Base-by-base conservation (phyloP, 2,113 vertebrate genomes). In the Pardalotus punctatus region DNA sequence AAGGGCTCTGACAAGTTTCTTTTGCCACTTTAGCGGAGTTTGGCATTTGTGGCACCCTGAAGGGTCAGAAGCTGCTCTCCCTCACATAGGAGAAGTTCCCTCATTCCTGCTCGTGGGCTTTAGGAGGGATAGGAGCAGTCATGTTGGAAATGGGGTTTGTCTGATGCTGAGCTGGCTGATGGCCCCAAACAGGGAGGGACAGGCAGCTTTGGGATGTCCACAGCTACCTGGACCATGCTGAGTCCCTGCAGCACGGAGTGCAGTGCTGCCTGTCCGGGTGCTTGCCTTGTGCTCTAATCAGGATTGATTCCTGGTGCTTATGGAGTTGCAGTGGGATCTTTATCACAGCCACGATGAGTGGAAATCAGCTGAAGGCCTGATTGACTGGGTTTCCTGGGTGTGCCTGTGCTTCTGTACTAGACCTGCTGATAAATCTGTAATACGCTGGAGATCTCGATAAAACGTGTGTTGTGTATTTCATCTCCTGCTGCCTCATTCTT, bases 51-150 rank as follows among this genome's bases (percentile, higher is more conserved):
- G 22, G 19, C 29, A 4, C 19, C 40, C 50, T 0, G 1, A 15
- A 69, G 33, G 11, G 14, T 36, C 23, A 21, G 60, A 40, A 88
- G 14, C 45, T 64, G 47, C 45, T 91, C 14, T 70, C 19, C 36
- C 56, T 77, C 13, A 0, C 0, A 1, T 24, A 45, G 50, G 23
- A 24, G 61, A 58, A 60, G 25, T 19, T 88, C 22, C 50, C 28
- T 54, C 0, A 0, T 58, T 69, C 27, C n/a, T 78, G 42, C 28
- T n/a, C 1, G 0, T 2, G 7, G 66, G 23, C 7, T 1, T 56
- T 48, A 11, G 85, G 40, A 60, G 51, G 3, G 36, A 8, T 43
- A 35, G 11, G 58, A 77, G n/a, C 58, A 36, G 40, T 16, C 5
- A 0, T 12, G 29, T 5, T 73, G 51, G 93, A 82, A 85, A 35